Conservation (phyloP, 2,113 vertebrate genomes). For the Candoia aspera region DNA sequence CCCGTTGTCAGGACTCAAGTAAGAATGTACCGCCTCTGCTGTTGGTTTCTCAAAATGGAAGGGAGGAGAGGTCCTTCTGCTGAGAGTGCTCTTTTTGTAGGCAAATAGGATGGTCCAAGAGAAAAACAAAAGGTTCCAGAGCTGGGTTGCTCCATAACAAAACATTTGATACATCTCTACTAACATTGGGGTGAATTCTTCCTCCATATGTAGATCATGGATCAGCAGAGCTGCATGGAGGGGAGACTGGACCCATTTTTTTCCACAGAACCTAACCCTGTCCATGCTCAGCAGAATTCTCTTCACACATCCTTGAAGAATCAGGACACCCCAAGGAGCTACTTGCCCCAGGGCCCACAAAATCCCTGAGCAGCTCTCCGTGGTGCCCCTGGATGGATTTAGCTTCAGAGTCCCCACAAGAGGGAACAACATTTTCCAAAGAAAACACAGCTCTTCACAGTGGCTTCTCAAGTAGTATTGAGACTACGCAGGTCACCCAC, state of each 20-base stretch:
- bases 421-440: neutral
- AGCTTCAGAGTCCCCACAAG: neutral
- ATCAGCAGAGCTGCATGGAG: neutral
- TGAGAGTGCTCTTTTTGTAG: neutral
- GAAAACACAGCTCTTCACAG: neutral
- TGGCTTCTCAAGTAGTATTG: neutral
- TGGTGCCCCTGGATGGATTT: neutral
- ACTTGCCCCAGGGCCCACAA: neutral
- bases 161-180: neutral
- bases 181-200: neutral
- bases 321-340: neutral
- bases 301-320: neutral
- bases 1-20: neutral
- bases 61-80: neutral
- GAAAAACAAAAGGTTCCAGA: neutral
- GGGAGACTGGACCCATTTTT: neutral
- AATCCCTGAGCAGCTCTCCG: neutral
- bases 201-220: too few relatives aligned
- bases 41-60: neutral
- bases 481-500: fast-evolving
- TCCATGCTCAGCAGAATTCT: neutral
- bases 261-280: neutral
- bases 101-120: neutral
- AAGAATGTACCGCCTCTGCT: neutral
- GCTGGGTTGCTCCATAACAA: neutral